Conservation (phyloP, 2,113 vertebrate genomes). For the Bagarius yarrelli region DNA sequence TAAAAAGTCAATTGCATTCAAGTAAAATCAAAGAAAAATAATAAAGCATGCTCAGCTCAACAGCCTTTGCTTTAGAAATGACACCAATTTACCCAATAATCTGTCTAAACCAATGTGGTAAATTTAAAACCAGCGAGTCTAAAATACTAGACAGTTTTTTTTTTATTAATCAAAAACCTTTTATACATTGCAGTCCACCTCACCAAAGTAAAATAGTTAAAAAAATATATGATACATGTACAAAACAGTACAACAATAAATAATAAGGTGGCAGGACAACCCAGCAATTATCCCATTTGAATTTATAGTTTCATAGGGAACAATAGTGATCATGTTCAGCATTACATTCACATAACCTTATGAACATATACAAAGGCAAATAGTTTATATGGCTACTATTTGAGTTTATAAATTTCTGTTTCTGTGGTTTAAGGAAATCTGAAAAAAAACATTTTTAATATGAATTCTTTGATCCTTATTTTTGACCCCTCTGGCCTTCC, state of each 20-base stretch:
- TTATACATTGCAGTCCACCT: background rate
- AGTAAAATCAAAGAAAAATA: background rate
- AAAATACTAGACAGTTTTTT: too few relatives aligned
- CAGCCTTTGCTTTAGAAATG: background rate
- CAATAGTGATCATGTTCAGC: background rate
- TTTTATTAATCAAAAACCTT: background rate
- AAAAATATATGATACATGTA: background rate
- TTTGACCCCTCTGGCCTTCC: constrained; percentile 21
- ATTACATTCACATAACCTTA: background rate
- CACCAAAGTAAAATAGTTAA: background rate
- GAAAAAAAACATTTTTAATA: constrained; percentile 6
- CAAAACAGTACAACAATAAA: background rate
- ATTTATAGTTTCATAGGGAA: background rate
- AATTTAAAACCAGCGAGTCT: background rate
- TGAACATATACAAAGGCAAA: background rate
- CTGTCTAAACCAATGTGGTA: background rate
- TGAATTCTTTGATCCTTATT: background rate
- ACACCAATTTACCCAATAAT: background rate
- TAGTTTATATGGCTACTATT: background rate
- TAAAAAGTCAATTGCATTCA: background rate
- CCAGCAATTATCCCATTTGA: background rate
- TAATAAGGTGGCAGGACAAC: background rate
- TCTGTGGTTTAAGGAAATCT: background rate
- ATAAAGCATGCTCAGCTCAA: background rate
- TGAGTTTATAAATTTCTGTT: background rate